These are phyloP conservation scores for Penaeus vannamei DNA, from an alignment of 1,140 invertebrate species.

Conservation along the genomic window DNA sequence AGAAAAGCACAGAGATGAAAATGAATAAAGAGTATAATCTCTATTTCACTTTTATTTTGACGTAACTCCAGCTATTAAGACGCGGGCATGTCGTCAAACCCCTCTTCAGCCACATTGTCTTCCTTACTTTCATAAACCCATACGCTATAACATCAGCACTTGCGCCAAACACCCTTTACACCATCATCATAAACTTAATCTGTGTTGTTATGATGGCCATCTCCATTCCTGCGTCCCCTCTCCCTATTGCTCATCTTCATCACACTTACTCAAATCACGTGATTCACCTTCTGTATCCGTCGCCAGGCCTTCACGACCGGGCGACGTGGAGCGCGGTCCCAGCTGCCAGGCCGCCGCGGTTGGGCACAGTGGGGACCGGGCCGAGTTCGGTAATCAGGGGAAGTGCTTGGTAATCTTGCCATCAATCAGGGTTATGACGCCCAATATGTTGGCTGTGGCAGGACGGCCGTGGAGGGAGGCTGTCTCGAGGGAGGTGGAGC, in stretches of 20 bases:
- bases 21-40: too few relatives aligned
- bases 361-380: constrained; percentile 27
- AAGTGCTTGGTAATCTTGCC: constrained; percentile 54
- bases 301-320: background rate
- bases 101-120: background rate
- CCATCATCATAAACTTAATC: constrained; percentile 43
- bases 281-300: too few relatives aligned
- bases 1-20: too few relatives aligned
- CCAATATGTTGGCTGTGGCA: constrained; percentile 51
- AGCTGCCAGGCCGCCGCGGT: constrained; percentile 11
- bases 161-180: background rate
- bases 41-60: too few relatives aligned
- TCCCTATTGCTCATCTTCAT: background rate
- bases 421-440: constrained; percentile 55
- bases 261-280: constrained; percentile 31
- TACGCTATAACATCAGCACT: too few relatives aligned
- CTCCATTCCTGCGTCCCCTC: background rate
- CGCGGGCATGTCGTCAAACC: background rate
- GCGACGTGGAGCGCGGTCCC: too few relatives aligned
- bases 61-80: too few relatives aligned
- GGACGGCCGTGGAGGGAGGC: background rate
- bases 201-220: background rate
- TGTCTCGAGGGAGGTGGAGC: too few relatives aligned
- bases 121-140: background rate
- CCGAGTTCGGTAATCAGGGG: constrained; percentile 45